Conservation (phyloP, 2,888 invertebrate species). For the Petrophora chlorosata region DNA sequence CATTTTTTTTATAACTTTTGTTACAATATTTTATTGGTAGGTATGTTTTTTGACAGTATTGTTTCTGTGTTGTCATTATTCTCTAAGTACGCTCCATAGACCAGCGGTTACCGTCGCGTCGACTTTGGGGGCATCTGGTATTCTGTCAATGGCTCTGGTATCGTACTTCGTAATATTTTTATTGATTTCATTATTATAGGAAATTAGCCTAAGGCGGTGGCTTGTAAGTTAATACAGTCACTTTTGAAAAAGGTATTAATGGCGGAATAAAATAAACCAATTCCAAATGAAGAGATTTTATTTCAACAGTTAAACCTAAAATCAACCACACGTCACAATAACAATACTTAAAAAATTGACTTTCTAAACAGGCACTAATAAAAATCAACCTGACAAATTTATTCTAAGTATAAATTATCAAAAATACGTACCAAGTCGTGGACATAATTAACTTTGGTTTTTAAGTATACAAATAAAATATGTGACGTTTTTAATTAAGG, state of each 20-base stretch:
- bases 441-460: constrained; percentile 53
- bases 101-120: too few relatives aligned
- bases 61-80: too few relatives aligned
- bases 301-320: constrained; percentile 67
- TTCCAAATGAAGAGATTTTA: constrained; percentile 58
- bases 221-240: too few relatives aligned
- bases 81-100: too few relatives aligned
- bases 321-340: constrained; percentile 57
- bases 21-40: too few relatives aligned
- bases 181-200: too few relatives aligned
- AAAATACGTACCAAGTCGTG: constrained; percentile 34
- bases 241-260: constrained; percentile 21
- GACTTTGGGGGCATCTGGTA: too few relatives aligned
- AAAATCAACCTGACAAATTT: constrained; percentile 45
- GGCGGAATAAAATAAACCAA: constrained; percentile 37
- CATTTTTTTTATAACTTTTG: too few relatives aligned
- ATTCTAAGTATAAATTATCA: constrained; percentile 21
- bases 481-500: constrained; percentile 38
- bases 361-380: constrained; percentile 46
- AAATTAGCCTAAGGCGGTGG: too few relatives aligned
- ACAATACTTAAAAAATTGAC: constrained; percentile 54
- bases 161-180: too few relatives aligned
- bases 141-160: too few relatives aligned
- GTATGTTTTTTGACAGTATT: too few relatives aligned
- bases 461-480: constrained; percentile 44